Conservation (phyloP, 2,113 vertebrate genomes). For the Lophochroa leadbeateri region DNA sequence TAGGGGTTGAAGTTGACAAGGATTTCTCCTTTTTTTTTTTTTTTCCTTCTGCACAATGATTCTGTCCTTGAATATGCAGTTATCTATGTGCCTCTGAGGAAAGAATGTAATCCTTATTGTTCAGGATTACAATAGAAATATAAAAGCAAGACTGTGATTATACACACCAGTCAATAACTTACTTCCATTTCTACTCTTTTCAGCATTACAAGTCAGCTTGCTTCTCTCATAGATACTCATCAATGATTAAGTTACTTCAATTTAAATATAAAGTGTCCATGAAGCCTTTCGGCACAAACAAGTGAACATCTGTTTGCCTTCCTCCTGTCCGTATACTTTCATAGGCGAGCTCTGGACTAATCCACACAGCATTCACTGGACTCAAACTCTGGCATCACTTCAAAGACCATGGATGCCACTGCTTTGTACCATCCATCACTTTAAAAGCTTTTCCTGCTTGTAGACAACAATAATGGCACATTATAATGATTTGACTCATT, state of each 20-base stretch:
- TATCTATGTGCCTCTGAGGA: background rate
- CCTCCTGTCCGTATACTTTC: background rate
- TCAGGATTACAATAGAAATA: slow-evolving; percentile 10
- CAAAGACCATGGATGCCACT: background rate
- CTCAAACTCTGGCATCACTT: background rate
- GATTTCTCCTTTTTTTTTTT: background rate
- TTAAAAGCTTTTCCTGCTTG: background rate
- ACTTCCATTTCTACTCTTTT: background rate
- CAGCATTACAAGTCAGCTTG: background rate
- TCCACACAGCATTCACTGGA: background rate
- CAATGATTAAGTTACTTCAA: slow-evolving; percentile 6
- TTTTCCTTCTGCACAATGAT: background rate
- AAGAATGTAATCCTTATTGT: slow-evolving; percentile 10
- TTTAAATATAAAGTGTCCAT: background rate
- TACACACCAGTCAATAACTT: background rate
- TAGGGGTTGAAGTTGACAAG: background rate
- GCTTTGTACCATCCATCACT: background rate
- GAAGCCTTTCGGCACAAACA: background rate
- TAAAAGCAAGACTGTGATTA: slow-evolving; percentile 3
- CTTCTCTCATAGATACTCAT: background rate
- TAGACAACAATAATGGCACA: background rate
- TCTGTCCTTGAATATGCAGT: slow-evolving; percentile 9
- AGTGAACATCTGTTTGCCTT: background rate
- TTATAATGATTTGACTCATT: background rate
- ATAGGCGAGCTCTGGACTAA: background rate